Evolutionary conservation across 2,113 vertebrate species (phyloP).

Genomic region (Pygoscelis adeliae): DNA sequence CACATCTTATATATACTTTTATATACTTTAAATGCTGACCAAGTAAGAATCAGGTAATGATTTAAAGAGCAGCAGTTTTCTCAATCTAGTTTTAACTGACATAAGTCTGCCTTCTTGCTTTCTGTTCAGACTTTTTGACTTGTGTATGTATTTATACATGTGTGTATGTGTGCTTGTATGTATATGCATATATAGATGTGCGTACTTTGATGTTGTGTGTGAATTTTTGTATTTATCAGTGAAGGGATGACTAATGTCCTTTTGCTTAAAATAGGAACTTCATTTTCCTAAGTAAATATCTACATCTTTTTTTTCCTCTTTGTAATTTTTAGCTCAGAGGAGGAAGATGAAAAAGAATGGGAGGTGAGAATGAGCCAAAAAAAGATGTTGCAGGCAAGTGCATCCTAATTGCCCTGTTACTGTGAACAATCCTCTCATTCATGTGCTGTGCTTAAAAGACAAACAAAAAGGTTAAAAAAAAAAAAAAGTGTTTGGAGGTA

Average conservation of each 20-base stretch:
- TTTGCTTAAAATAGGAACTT: neutral
- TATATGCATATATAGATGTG: accelerated
- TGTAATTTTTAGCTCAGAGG: constrained; percentile 79
- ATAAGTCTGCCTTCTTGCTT: neutral
- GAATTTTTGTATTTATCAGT: neutral
- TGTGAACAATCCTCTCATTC: neutral
- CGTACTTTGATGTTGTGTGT: neutral
- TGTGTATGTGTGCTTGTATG: neutral
- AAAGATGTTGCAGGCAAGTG: constrained; percentile 81
- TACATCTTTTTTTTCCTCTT: neutral
- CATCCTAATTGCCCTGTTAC: neutral
- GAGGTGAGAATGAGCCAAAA: constrained; percentile 76
- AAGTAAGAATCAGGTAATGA: neutral
- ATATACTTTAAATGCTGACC: neutral
- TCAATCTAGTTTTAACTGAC: neutral
- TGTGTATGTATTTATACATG: neutral
- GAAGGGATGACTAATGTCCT: neutral
- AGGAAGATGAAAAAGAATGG: constrained; percentile 85
- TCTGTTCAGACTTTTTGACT: neutral
- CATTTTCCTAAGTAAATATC: neutral
- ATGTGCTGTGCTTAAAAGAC: neutral
- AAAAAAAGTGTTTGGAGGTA: neutral
- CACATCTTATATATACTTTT: neutral
- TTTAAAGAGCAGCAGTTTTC: neutral
- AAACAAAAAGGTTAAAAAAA: neutral